A percentile compares a stretch with the other conserved stretches of the same genome.
Evolutionary conservation across 2,113 vertebrate genomes (phyloP).

Genomic region (Paracanthobrama guichenoti): DNA sequence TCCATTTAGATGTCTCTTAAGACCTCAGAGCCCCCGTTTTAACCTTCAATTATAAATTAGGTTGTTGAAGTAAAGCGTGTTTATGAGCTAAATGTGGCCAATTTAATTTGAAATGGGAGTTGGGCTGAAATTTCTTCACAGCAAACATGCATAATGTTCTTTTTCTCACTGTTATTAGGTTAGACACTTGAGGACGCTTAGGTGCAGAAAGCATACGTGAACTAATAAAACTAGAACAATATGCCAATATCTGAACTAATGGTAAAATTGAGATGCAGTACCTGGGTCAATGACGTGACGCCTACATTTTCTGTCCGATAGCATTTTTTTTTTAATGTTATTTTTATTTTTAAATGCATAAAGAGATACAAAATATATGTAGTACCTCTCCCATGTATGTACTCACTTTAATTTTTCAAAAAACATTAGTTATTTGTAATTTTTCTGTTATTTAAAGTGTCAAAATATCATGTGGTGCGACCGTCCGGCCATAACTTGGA

Average conservation of each 20-base stretch:
- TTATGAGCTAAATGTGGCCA: constrained; percentile 73
- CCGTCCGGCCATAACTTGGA: too few species aligned
- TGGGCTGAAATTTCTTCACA: constrained; percentile 74
- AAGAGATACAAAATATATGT: too few species aligned
- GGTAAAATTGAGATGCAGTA: not conserved
- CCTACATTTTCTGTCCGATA: too few species aligned
- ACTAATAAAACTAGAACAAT: constrained; percentile 9
- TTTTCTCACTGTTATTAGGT: constrained; percentile 4
- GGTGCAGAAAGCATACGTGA: not conserved
- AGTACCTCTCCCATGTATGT: too few species aligned
- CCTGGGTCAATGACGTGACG: too few species aligned
- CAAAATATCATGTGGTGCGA: too few species aligned
- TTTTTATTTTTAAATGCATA: too few species aligned
- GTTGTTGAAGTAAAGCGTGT: constrained; percentile 67
- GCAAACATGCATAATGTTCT: constrained; percentile 64
- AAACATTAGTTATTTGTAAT: too few species aligned
- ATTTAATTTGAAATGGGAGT: constrained; percentile 85
- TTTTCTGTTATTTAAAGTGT: too few species aligned
- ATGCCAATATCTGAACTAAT: not conserved
- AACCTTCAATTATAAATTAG: constrained; percentile 81
- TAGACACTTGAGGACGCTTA: constrained; percentile 13
- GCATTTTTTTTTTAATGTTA: too few species aligned
- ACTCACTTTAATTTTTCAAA: too few species aligned
- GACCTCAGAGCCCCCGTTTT: constrained; percentile 73
- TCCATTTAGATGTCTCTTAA: constrained; percentile 72